Conservation (phyloP, 2,888 invertebrate species). For the Mamestra brassicae region DNA sequence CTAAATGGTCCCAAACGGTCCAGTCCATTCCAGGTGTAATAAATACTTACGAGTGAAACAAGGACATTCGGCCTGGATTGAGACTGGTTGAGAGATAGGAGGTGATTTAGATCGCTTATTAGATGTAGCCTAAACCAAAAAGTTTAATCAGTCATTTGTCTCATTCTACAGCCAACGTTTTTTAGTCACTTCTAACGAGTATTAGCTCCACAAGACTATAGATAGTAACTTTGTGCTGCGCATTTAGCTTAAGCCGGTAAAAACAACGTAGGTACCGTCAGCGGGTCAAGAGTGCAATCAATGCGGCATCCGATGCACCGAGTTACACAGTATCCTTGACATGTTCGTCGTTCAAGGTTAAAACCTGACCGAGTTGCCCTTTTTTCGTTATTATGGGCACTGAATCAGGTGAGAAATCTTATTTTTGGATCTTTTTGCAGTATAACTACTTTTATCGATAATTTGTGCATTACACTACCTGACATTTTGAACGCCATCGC, state of each 20-base stretch:
- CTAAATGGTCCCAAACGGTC: too few species aligned
- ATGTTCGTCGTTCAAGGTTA: constrained; percentile 12
- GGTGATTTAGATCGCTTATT: too few species aligned
- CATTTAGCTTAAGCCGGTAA: constrained; percentile 3
- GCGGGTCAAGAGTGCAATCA: constrained; percentile 36
- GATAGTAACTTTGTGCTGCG: not conserved
- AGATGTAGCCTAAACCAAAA: too few species aligned
- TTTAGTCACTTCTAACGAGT: not conserved
- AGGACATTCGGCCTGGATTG: too few species aligned
- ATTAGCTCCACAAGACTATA: constrained; percentile 2
- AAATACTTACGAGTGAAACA: too few species aligned
- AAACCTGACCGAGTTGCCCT: not conserved
- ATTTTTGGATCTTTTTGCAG: not conserved
- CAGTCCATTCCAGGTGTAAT: too few species aligned
- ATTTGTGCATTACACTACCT: not conserved
- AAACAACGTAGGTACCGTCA: constrained; percentile 9
- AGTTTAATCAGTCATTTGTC: too few species aligned
- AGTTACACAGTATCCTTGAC: constrained; percentile 22
- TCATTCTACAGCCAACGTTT: not conserved
- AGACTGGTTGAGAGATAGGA: too few species aligned
- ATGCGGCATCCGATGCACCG: not conserved
- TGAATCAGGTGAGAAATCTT: not conserved
- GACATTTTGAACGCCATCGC: too few species aligned
- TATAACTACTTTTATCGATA: not conserved
- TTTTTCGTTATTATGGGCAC: not conserved